Evolutionary conservation across 2,797 vertebrate species (phyloP).

Genomic region (Poeciliopsis gracilis): DNA sequence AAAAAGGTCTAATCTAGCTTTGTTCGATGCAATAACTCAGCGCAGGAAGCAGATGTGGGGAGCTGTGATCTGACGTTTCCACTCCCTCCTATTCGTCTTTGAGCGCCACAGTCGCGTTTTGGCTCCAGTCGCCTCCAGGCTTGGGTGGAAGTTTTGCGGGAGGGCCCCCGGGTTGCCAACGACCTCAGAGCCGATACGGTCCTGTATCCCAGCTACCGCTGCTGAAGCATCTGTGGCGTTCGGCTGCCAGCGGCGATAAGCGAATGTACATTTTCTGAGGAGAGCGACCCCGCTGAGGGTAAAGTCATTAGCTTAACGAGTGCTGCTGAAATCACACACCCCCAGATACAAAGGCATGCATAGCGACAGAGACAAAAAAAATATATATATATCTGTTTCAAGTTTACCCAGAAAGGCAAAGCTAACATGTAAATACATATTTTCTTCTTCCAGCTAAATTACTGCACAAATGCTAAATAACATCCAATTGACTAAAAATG

Average conservation of each 20-base stretch:
- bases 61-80: conserved; percentile 19
- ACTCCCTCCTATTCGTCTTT: background rate
- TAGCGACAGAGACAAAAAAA: conserved; percentile 10
- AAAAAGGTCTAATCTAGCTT: conserved; percentile 35
- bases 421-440: conserved; percentile 9
- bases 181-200: conserved; percentile 36
- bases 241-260: conserved; percentile 55
- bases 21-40: conserved; percentile 28
- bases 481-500: background rate
- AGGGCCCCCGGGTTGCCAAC: conserved; percentile 42
- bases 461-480: background rate
- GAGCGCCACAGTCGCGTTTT: conserved; percentile 41
- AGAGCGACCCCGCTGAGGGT: conserved; percentile 47
- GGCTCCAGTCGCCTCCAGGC: conserved; percentile 54
- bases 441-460: conserved; percentile 33
- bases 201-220: conserved; percentile 57
- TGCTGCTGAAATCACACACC: conserved; percentile 19
- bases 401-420: conserved; percentile 3
- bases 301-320: conserved; percentile 64
- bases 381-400: too few relatives aligned
- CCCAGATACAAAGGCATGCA: conserved; percentile 6
- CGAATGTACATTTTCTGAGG: conserved; percentile 56
- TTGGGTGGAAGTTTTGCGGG: conserved; percentile 42
- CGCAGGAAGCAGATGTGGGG: conserved; percentile 29
- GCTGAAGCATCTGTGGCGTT: conserved; percentile 61